Evolutionary conservation across 1,140 invertebrate species (phyloP), one percentile per base, ranked within the genome.

Genomic region (Hycleus cichorii): DNA sequence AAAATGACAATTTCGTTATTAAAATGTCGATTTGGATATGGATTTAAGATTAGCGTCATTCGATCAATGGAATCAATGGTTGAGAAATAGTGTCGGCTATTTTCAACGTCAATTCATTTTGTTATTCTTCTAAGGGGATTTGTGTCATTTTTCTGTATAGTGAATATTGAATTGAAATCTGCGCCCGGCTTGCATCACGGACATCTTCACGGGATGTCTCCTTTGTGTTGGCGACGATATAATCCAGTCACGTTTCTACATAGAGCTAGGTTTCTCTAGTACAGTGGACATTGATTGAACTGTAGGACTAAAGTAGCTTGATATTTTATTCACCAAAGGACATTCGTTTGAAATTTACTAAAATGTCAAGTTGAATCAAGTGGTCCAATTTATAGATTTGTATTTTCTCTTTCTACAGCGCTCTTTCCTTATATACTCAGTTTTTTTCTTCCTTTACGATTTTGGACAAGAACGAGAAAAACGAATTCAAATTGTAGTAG

Each of bases 301-400:
- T 62, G 59, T 45, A 62, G 49, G 60, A 48, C 60, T 53, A 62
- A 62, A 64, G 58, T 62, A 57, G 50, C 62, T 60, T 66, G 42
- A 66, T 66, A 66, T 66, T 64, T 66, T 66, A 66, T 66, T 66
- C 64, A 65, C 64, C 52, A 53, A 63, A 60, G 58, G 58, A 60
- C 64, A 60, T 60, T 63, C 58, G 58, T 58, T 60, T 58, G 58
- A 63, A 65, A 65, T 65, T 65, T 63, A 60, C 57, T 63, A 47
- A 54, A 49, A 62, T 59, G 63, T 65, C 63, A 58, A 55, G 54
- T 54, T 42, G 60, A 63, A 63, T 65, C 57, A 62, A 63, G 63
- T 63, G 57, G 52, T 49, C 55, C 61, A 57, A 63, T 63, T 63
- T 63, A 63, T 59, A 62, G 51, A 59, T 57, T 54, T 53, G 48